phyloP scores from a whole-genome alignment of 2,888 invertebrate genomes.

The Camponotus fellah region DNA sequence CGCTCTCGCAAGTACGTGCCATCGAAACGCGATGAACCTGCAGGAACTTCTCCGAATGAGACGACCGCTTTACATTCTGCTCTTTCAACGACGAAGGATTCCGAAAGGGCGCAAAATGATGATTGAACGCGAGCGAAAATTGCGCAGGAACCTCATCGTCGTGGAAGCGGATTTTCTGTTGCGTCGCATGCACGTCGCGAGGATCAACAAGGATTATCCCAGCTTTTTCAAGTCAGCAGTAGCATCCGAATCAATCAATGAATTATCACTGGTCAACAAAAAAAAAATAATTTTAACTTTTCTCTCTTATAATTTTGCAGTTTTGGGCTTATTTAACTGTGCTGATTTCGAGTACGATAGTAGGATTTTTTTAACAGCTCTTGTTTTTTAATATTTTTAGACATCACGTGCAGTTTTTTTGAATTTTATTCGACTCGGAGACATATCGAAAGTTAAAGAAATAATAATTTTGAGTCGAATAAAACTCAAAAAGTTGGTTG shows the following conservation, averaged over 20 bases:
- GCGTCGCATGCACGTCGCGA: constrained; percentile 79
- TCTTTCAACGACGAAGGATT: constrained; percentile 82
- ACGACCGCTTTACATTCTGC: constrained; percentile 86
- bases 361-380: too few relatives aligned
- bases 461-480: too few relatives aligned
- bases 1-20: constrained; percentile 79
- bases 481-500: too few relatives aligned
- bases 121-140: constrained; percentile 80
- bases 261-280: not conserved
- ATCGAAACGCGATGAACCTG: constrained; percentile 81
- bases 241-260: not conserved
- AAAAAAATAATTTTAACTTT: too few relatives aligned
- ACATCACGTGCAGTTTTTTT: too few relatives aligned
- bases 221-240: constrained; percentile 77
- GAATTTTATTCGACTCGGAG: too few relatives aligned
- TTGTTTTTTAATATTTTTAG: too few relatives aligned
- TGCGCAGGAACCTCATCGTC: constrained; percentile 80
- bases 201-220: constrained; percentile 76
- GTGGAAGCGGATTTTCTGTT: constrained; percentile 85
- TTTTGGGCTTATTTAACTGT: too few relatives aligned
- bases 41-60: constrained; percentile 86
- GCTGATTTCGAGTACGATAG: too few relatives aligned
- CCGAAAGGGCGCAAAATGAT: constrained; percentile 79
- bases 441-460: too few relatives aligned
- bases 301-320: too few relatives aligned